Evolutionary conservation across 2,113 vertebrate species (phyloP).

Genomic region (Butorides virescens): DNA sequence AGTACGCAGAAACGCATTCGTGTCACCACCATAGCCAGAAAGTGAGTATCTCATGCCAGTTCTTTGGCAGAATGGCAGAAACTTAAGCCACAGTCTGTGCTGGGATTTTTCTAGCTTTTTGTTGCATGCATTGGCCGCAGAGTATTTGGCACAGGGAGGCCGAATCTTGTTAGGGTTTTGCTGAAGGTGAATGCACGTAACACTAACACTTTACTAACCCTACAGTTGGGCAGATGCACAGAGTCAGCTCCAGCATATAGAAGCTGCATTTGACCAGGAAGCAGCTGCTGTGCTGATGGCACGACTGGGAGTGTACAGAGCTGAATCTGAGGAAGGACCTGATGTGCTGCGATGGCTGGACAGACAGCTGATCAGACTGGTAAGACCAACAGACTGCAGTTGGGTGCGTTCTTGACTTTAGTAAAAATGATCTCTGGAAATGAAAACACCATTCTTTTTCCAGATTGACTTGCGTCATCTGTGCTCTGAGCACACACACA

Average conservation of each 20-base stretch:
- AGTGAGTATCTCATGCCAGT: slow-evolving; percentile 75
- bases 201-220: slow-evolving; percentile 21
- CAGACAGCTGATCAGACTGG: slow-evolving; percentile 95
- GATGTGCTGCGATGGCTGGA: slow-evolving; percentile 96
- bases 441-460: background rate
- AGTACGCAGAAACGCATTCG: slow-evolving; percentile 90
- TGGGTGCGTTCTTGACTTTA: background rate
- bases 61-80: background rate
- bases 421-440: background rate
- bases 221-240: slow-evolving; percentile 95
- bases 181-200: background rate
- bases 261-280: slow-evolving; percentile 95
- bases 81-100: background rate
- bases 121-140: rapidly evolving
- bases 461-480: background rate
- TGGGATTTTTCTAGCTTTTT: background rate
- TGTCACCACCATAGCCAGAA: slow-evolving; percentile 93
- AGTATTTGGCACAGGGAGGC: background rate
- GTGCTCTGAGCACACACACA: background rate
- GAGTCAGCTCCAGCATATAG: slow-evolving; percentile 93
- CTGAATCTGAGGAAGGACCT: slow-evolving; percentile 93
- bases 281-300: slow-evolving; percentile 95
- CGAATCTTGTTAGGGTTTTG: background rate
- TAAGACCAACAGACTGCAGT: slow-evolving; percentile 60
- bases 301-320: slow-evolving; percentile 90